Percentiles rank a stretch among this genome's conserved stretches.
Conservation (phyloP, 2,113 vertebrate species). For the Myanophis thanlyinensis region DNA sequence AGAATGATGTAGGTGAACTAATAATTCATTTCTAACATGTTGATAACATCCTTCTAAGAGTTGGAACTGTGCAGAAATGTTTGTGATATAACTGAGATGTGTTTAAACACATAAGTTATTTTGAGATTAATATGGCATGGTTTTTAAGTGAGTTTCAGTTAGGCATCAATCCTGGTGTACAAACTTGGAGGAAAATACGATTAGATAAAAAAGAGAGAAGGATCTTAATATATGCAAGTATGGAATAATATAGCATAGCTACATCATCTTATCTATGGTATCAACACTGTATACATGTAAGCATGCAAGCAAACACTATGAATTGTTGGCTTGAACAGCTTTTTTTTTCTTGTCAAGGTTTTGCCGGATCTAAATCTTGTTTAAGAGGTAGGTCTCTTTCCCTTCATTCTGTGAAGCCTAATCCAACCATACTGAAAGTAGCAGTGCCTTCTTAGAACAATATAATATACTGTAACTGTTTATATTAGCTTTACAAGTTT, state of each 20-base stretch:
- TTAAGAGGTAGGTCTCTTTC: not conserved
- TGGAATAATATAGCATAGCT: not conserved
- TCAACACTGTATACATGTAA: not conserved
- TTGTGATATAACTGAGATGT: not conserved
- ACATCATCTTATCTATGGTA: not conserved
- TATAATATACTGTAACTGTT: too few relatives aligned
- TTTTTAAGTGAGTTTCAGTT: not conserved
- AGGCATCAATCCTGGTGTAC: not conserved
- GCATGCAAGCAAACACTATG: fast-evolving
- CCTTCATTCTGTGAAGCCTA: not conserved
- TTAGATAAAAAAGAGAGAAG: not conserved
- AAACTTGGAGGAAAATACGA: not conserved
- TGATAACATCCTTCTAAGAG: not conserved
- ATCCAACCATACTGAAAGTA: slow-evolving; percentile 7
- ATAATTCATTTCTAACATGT: not conserved
- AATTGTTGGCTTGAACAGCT: slow-evolving; percentile 34
- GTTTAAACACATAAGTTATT: not conserved
- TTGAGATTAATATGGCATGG: not conserved
- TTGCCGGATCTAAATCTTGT: not conserved
- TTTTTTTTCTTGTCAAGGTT: slow-evolving; percentile 18
- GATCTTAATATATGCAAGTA: not conserved
- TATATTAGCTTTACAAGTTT: slow-evolving; percentile 21
- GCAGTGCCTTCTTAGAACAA: slow-evolving; percentile 52
- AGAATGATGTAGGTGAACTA: not conserved
- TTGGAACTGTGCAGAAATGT: not conserved